Base-by-base conservation (phyloP, 2,797 vertebrate species). In the Lycodopsis pacificus region DNA sequence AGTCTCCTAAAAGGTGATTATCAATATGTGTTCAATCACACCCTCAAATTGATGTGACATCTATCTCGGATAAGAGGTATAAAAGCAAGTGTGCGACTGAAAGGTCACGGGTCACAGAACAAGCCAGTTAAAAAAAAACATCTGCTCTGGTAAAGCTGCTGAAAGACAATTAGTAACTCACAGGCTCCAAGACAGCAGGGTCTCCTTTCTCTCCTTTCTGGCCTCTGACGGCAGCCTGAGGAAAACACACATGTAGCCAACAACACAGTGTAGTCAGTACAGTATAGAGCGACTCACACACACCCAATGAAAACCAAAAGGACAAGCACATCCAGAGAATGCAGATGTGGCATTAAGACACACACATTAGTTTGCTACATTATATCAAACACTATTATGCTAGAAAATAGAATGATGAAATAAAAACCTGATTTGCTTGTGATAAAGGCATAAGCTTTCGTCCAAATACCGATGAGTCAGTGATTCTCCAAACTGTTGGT, bases 151-250 rank as follows among this genome's bases (percentile, higher is more conserved):
- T 71, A 61, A 62, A 76, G 12, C 44, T 22, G 22, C 25, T 22
- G 9, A 8, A 49, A 53, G 19, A 63, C 10, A 64, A 4, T 36
- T 0, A 27, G 34, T 34, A 20, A 97, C 97, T 96, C 91, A 98
- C 97, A 73, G 97, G 96, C 85, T 98, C 97, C 65, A 98, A 53
- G 61, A 97, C 96, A 0, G 97, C 97, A 10, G 97, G 95, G 0
- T 97, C 96, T 64, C 97, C 97, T 83, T 98, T 97, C 79, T 98
- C 97, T 91, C 97, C 97, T 89, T 98, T 98, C 75, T 93, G 83
- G 76, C 94, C 96, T 82, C 92, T 95, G 89, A 96, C 77, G 48
- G 92, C 90, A 65, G 93, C 94, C 97, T 98, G 96, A 93, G 93
- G 93, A 93, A 96, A 92, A 96, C 95, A 97, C 90, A 97, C 92